Percentiles rank a stretch among this genome's conserved stretches.
These are phyloP conservation scores for Beris chalybata DNA, from an alignment of 2,888 invertebrate species.

Conservation along the genomic window DNA sequence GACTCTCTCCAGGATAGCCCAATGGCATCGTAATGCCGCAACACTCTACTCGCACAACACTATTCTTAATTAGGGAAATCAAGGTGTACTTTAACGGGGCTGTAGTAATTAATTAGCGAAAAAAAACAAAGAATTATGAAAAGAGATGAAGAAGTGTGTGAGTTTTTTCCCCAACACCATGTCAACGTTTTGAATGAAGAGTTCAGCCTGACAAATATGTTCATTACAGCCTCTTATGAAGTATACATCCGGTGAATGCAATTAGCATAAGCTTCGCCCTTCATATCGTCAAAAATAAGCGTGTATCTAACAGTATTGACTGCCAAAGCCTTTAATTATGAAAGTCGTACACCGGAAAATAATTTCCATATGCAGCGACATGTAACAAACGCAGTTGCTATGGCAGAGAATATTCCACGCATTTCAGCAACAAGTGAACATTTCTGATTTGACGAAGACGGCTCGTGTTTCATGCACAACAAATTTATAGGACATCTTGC, in stretches of 20 bases:
- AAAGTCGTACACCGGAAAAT: conserved; percentile 25
- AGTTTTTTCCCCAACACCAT: too few species aligned
- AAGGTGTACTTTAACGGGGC: conserved; percentile 1
- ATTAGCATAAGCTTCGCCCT: background rate
- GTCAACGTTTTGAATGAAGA: too few species aligned
- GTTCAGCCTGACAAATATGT: too few species aligned
- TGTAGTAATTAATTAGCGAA: conserved; percentile 9
- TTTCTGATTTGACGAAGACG: background rate
- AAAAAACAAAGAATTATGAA: background rate
- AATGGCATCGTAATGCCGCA: too few species aligned
- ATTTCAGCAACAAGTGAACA: conserved; percentile 6
- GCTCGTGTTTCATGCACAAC: too few species aligned
- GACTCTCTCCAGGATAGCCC: too few species aligned
- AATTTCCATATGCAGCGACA: conserved; percentile 4
- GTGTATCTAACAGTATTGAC: background rate
- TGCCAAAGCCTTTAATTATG: conserved; percentile 22
- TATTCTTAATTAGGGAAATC: conserved; percentile 22
- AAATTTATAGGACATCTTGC: too few species aligned
- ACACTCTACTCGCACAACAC: background rate
- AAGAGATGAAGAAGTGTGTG: conserved; percentile 3
- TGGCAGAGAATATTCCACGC: too few species aligned
- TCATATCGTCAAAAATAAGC: conserved; percentile 1
- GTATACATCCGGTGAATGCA: background rate
- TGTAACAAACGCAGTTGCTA: background rate
- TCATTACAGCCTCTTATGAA: background rate